Conservation (phyloP, 2,113 vertebrate genomes). For the Podarcis raffonei region DNA sequence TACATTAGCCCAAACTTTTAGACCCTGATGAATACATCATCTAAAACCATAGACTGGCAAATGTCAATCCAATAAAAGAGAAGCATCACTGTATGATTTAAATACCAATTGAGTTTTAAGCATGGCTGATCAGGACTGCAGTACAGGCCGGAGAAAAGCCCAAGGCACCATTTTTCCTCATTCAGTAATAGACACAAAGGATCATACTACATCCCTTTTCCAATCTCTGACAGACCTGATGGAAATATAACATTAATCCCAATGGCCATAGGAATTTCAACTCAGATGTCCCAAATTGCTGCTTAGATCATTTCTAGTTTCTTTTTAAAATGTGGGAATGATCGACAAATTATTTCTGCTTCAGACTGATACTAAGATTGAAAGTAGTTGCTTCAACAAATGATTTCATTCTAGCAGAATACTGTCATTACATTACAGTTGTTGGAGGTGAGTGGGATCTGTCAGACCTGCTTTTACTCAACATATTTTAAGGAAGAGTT, state of each 20-base stretch:
- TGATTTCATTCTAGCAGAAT: constrained; percentile 59
- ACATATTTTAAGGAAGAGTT: constrained; percentile 37
- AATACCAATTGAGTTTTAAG: constrained; percentile 71
- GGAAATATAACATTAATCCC: constrained; percentile 70
- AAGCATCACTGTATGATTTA: constrained; percentile 64
- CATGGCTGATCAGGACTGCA: constrained; percentile 61
- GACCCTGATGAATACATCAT: constrained; percentile 54
- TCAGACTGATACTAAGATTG: constrained; percentile 52
- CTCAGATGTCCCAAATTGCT: constrained; percentile 56
- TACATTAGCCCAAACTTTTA: constrained; percentile 60
- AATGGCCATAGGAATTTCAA: constrained; percentile 63
- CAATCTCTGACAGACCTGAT: constrained; percentile 60
- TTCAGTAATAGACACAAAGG: constrained; percentile 57
- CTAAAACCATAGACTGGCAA: constrained; percentile 59
- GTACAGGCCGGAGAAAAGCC: constrained; percentile 54
- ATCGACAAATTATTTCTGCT: constrained; percentile 66
- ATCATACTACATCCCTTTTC: constrained; percentile 63
- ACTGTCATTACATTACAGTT: constrained; percentile 36
- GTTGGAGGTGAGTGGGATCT: not conserved
- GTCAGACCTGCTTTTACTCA: constrained; percentile 46
- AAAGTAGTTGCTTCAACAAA: constrained; percentile 62
- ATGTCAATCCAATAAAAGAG: constrained; percentile 62
- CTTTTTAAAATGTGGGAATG: constrained; percentile 55
- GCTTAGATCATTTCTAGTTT: constrained; percentile 55
- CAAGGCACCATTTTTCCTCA: constrained; percentile 39